phyloP scores from a whole-genome alignment of 2,888 invertebrate genomes.

The Carcina quercana region DNA sequence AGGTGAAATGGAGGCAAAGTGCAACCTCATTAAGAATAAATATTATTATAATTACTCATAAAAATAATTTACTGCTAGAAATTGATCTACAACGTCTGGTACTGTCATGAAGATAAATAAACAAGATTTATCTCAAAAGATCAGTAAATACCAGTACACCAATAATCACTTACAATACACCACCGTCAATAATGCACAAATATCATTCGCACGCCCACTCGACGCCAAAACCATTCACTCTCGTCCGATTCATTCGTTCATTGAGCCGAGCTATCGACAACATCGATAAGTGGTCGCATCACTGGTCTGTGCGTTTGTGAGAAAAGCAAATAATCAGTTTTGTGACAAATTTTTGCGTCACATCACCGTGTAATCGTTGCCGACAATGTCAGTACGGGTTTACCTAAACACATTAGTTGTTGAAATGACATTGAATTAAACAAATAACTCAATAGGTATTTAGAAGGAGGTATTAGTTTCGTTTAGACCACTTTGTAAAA shows the following conservation, averaged over 20 bases:
- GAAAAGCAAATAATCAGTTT: conserved; percentile 37
- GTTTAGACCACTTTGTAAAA: not conserved
- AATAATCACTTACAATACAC: conserved; percentile 7
- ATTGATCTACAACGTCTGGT: no score
- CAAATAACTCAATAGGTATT: not conserved
- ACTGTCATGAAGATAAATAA: no score
- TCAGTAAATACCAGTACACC: conserved; percentile 8
- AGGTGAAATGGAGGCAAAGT: no score
- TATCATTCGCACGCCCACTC: conserved; percentile 28
- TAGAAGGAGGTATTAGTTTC: not conserved
- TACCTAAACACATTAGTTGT: no score
- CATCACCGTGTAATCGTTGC: conserved; percentile 14
- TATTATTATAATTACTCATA: no score
- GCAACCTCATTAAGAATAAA: no score
- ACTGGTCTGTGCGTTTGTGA: conserved; percentile 29
- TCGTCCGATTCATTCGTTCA: conserved; percentile 6
- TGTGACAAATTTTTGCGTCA: conserved; percentile 28
- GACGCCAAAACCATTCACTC: conserved; percentile 27
- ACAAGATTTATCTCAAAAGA: no score
- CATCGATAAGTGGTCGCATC: conserved; percentile 27
- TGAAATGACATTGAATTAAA: no score
- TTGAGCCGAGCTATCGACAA: conserved; percentile 21
- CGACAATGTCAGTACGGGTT: conserved; percentile 3
- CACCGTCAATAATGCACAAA: conserved; percentile 23
- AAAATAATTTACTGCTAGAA: no score